Conservation (phyloP, 2,113 vertebrate genomes). For the Charina bottae region DNA sequence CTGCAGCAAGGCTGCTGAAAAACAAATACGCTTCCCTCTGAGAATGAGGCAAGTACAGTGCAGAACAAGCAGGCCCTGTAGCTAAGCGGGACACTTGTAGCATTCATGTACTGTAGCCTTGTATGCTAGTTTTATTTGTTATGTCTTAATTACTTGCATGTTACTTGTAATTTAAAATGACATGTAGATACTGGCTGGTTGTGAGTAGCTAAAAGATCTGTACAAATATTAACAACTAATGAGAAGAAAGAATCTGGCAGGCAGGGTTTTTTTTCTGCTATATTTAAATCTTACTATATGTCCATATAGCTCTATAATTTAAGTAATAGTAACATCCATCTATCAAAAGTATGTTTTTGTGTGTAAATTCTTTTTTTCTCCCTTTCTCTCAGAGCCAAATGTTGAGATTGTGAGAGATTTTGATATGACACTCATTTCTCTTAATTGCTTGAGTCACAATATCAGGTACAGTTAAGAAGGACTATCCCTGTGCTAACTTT, state of each 20-base stretch:
- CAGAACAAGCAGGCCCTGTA: background rate
- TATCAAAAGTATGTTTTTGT: background rate
- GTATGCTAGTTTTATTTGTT: background rate
- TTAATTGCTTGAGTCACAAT: background rate
- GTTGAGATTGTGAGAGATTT: background rate
- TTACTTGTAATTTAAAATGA: background rate
- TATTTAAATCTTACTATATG: background rate
- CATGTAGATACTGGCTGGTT: constrained; percentile 7
- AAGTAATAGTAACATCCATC: background rate
- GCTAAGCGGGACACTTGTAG: background rate
- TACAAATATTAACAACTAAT: constrained; percentile 41
- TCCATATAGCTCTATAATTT: background rate
- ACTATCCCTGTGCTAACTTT: background rate
- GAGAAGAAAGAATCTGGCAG: constrained; percentile 45
- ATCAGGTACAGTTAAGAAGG: background rate
- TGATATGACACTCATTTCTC: background rate
- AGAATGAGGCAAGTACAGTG: background rate
- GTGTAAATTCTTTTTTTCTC: background rate
- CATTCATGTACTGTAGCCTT: background rate
- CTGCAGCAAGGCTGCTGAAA: background rate
- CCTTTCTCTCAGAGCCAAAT: background rate
- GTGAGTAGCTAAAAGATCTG: constrained; percentile 39
- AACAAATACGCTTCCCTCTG: background rate
- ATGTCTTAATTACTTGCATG: background rate
- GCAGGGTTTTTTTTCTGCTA: constrained; percentile 15